phyloP scores from a whole-genome alignment of 2,797 vertebrate genomes.

The Falco rusticolus region DNA sequence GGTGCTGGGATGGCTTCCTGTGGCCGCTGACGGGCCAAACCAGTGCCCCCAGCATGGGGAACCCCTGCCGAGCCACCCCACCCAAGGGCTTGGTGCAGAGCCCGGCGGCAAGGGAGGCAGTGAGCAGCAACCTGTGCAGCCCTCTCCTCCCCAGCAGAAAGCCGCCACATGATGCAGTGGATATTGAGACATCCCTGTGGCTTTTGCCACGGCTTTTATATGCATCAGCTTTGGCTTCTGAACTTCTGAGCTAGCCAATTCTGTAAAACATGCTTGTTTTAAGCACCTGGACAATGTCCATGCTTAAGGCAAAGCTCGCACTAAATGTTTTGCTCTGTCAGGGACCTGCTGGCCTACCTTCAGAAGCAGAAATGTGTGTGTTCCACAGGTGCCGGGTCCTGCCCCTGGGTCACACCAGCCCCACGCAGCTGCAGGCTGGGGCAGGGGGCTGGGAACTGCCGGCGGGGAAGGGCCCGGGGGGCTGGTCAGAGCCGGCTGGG shows the following conservation, averaged over 20 bases:
- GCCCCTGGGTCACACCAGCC: too few relatives aligned
- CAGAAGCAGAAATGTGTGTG: background rate
- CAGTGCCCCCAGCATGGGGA: fast-evolving
- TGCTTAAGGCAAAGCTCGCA: background rate
- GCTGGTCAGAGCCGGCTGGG: too few relatives aligned
- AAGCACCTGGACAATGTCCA: background rate
- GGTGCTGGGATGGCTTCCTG: background rate
- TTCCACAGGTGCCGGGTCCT: background rate
- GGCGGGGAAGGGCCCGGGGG: too few relatives aligned
- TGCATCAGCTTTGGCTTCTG: background rate
- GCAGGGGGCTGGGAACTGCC: too few relatives aligned
- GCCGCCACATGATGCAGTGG: fast-evolving
- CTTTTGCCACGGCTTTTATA: background rate
- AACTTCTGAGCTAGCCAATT: background rate
- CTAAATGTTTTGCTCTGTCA: background rate
- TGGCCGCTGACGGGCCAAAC: background rate
- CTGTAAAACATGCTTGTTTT: background rate
- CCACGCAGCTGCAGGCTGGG: too few relatives aligned
- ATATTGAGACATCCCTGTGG: background rate
- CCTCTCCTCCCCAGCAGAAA: background rate
- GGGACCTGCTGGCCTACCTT: background rate
- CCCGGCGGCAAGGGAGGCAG: background rate
- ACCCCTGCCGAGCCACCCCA: fast-evolving
- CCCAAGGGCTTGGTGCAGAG: background rate
- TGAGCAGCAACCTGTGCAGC: background rate